Percentiles rank a stretch among this genome's conserved stretches.
Conservation (phyloP, 2,113 vertebrate species). For the Sapajus apella region DNA sequence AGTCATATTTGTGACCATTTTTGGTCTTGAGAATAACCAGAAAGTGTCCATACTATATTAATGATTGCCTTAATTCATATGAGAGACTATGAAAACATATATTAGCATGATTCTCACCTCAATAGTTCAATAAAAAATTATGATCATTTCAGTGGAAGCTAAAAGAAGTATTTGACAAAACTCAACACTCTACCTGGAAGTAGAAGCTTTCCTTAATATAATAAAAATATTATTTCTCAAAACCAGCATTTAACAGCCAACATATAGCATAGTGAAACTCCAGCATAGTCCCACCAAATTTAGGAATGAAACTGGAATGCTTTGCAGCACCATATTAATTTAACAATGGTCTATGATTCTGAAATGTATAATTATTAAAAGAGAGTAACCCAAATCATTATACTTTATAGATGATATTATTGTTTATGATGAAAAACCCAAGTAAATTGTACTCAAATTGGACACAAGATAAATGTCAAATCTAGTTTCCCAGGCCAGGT, state of each 20-base stretch:
- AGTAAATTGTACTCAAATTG: not conserved
- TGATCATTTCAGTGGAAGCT: slow-evolving; percentile 13
- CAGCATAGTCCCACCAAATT: not conserved
- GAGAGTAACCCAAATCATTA: not conserved
- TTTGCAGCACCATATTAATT: not conserved
- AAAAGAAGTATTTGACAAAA: not conserved
- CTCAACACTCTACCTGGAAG: not conserved
- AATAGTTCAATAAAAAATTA: not conserved
- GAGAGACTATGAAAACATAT: not conserved
- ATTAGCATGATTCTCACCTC: not conserved
- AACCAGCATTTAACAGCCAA: not conserved
- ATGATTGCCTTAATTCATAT: not conserved
- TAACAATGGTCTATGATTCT: not conserved
- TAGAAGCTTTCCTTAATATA: not conserved
- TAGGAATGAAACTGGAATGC: not conserved
- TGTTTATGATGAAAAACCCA: not conserved
- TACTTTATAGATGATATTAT: not conserved
- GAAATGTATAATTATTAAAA: not conserved
- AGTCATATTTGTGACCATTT: not conserved
- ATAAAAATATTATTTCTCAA: not conserved
- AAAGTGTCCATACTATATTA: not conserved
- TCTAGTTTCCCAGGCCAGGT: not conserved
- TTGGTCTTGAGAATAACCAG: slow-evolving; percentile 19
- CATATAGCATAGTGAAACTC: not conserved
- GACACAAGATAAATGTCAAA: not conserved